Evolutionary conservation across 2,113 vertebrate genomes (phyloP), one percentile per base, ranked within the genome.

Genomic region (Hypomesus transpacificus): DNA sequence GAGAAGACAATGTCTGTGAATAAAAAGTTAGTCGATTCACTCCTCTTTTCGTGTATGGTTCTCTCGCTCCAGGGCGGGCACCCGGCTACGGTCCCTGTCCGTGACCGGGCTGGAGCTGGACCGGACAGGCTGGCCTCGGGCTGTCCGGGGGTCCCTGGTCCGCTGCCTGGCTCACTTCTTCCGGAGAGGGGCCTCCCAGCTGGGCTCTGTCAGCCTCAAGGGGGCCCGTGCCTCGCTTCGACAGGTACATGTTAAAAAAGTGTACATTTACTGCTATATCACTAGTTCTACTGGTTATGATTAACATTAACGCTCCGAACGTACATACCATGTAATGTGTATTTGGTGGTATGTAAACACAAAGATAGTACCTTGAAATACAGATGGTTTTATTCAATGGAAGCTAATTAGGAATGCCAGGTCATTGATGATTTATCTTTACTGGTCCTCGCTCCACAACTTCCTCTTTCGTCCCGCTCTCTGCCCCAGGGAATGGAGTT

Each of bases 401-500:
- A 6, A 34, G 31, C 4, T 34, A 34, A 34, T 34, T 34, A 34
- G 31, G 31, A 34, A 34, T 34, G 4, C 31, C 31, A 54, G 9
- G 18, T 4, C 11, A 54, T 18, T 26, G 59, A 24, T 13, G 6
- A 24, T 0, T 22, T 26, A 1, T 61, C 4, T 14, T 26, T 13
- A 16, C 3, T 26, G 24, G 24, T 26, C 21, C 24, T 61, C 24
- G 26, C 22, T 61, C 7, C 22, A 61, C 11, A 22, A 22, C 24
- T 22, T 3, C 24, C 22, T 61, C 14, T 22, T 26, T 28, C 14
- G 1, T 16, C 22, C 59, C 22, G 13, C 59, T 13, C 22, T 24
- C 9, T 22, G 21, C 59, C 3, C 8, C 9, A 84, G 79, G 76
- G 79, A n/a, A 1, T 74, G 34, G 54, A 71, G 20, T 17, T 83